phyloP scores from a whole-genome alignment of 2,888 invertebrate genomes.

The Synergus laeviventris region DNA sequence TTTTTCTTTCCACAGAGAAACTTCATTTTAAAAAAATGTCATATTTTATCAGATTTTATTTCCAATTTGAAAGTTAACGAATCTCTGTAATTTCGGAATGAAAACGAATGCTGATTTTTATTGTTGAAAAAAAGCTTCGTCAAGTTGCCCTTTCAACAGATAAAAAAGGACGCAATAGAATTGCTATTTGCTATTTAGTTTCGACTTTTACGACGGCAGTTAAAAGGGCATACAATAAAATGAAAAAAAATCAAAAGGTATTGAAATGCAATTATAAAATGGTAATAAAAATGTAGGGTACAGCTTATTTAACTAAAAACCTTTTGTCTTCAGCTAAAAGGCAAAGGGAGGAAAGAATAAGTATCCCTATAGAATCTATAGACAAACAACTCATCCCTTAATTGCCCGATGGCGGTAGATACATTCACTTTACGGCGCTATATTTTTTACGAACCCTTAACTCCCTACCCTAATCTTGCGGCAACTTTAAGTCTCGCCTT shows the following conservation, averaged over 20 bases:
- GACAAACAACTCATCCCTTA: conserved; percentile 15
- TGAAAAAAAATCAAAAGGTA: neutral
- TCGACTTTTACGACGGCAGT: neutral
- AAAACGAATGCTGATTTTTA: neutral
- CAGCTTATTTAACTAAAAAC: neutral
- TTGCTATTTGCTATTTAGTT: neutral
- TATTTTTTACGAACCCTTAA: neutral
- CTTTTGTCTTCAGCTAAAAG: conserved; percentile 14
- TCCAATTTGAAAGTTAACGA: too few species aligned
- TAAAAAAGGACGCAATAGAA: neutral
- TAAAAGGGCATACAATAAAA: neutral
- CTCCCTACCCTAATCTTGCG: neutral
- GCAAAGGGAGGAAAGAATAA: neutral
- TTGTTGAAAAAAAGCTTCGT: neutral
- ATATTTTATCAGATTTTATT: neutral
- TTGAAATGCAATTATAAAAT: neutral
- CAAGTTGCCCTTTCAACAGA: neutral
- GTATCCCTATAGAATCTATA: neutral
- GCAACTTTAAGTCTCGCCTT: neutral
- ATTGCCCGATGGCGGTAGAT: conserved; percentile 1
- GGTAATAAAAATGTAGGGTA: neutral
- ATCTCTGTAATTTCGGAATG: neutral
- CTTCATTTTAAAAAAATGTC: neutral
- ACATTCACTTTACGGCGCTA: neutral
- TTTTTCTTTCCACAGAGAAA: too few species aligned